Evolutionary conservation across 2,888 invertebrate genomes (phyloP), one percentile per base, ranked within the genome.

Genomic region (Apeira syringaria): DNA sequence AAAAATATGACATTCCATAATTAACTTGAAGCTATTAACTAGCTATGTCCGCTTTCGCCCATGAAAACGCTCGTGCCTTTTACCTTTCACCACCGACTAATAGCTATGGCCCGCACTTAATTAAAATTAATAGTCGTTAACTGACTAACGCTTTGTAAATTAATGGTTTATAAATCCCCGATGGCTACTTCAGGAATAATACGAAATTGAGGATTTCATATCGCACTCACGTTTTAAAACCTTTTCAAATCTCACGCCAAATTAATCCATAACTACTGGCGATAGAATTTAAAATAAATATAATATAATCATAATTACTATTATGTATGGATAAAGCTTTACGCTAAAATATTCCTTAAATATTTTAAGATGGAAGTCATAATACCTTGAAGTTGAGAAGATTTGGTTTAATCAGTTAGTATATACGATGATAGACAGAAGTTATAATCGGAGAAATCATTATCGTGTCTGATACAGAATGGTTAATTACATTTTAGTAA

Each of bases 41-140:
- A n/a, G n/a, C n/a, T 15, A 4, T 15, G 4, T 15, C 15, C 20
- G 20, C 20, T 7, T 6, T 7, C 2, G 5, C 20, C 7, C 7
- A 20, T 20, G 7, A 7, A 5, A 4, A n/a, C 45, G 34, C 34
- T 22, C 1, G 7, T 27, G 11, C 2, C 29, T n/a, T 17, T 1
- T 8, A 11, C 6, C 11, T 36, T 40, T 1, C 22, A 40, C 45
- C 39, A 50, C n/a, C 52, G 65, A 61, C 46, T 28, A 45, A 49
- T 30, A 64, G 67, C 64, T 69, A 73, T 74, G 64, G 62, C 73
- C 73, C 68, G 66, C 58, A 74, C 73, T 78, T 84, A 85, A 86
- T 87, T 79, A 81, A 81, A 82, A 87, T 85, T 84, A 84, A 87
- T 85, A 77, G 79, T 72, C 61, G 67, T 69, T 74, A 81, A 74